A percentile compares a stretch with the other conserved stretches of the same genome.
phyloP scores from a whole-genome alignment of 2,888 invertebrate species.

The Rhingia rostrata region DNA sequence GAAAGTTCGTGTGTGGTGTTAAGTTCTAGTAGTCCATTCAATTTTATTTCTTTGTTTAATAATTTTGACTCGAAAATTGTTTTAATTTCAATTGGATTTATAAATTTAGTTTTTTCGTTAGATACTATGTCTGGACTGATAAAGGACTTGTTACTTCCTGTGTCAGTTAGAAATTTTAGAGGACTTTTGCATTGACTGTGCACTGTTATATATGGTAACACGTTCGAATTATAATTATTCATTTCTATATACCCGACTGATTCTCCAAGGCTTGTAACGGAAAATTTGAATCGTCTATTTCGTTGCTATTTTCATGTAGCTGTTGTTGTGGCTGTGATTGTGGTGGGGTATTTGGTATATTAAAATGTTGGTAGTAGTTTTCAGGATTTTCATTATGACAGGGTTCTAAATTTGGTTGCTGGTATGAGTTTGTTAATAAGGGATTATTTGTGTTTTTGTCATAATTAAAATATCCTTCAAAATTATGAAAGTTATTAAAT shows the following conservation, averaged over 20 bases:
- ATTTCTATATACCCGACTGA: background rate
- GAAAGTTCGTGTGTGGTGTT: background rate
- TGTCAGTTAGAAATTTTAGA: slow-evolving; percentile 9
- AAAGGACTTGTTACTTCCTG: slow-evolving; percentile 19
- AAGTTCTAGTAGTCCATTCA: slow-evolving; percentile 5
- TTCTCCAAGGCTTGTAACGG: background rate
- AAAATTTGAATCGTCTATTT: slow-evolving; percentile 21
- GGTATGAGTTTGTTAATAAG: background rate
- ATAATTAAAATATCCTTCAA: background rate
- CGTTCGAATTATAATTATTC: slow-evolving; percentile 1
- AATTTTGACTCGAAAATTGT: background rate
- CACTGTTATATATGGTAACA: slow-evolving; percentile 5
- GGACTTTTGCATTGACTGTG: background rate
- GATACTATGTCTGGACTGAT: background rate
- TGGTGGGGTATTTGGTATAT: background rate
- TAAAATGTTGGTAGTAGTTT: background rate
- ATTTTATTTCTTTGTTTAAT: background rate
- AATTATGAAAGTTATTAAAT: background rate
- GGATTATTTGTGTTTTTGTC: background rate
- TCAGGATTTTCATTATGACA: background rate
- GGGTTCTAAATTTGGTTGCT: background rate
- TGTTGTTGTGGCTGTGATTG: too few relatives aligned
- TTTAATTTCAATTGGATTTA: background rate
- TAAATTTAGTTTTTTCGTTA: background rate
- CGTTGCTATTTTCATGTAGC: background rate